Evolutionary conservation across 2,113 vertebrate genomes (phyloP).

Genomic region (Bostrychus sinensis): DNA sequence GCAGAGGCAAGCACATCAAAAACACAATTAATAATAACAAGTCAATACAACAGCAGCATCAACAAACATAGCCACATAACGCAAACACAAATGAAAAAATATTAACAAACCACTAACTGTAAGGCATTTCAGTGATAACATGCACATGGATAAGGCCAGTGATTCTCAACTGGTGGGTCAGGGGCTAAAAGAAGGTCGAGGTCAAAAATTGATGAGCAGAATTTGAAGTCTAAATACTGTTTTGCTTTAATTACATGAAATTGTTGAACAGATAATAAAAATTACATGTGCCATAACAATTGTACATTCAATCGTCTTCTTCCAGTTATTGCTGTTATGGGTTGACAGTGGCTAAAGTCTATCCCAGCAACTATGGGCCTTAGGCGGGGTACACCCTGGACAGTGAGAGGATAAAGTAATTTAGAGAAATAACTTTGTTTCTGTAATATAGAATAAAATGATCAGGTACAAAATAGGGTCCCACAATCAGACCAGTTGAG

Average conservation of each 20-base stretch:
- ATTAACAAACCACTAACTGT: slow-evolving; percentile 5
- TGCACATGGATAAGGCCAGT: slow-evolving; percentile 16
- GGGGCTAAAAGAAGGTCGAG: background rate
- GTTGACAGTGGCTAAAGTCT: too few relatives aligned
- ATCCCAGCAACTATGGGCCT: background rate
- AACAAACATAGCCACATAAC: slow-evolving; percentile 20
- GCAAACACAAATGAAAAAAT: slow-evolving; percentile 13
- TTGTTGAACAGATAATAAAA: too few relatives aligned
- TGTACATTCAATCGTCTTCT: too few relatives aligned
- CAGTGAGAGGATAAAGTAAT: too few relatives aligned
- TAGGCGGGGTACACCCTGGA: too few relatives aligned
- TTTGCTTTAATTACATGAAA: too few relatives aligned
- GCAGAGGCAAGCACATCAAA: slow-evolving; percentile 23
- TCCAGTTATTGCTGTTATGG: too few relatives aligned
- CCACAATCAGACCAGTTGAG: background rate
- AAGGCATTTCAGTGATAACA: slow-evolving; percentile 62
- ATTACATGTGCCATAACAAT: too few relatives aligned
- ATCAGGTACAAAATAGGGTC: background rate
- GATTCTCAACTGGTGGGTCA: background rate
- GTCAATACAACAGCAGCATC: slow-evolving; percentile 32
- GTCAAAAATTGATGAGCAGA: background rate
- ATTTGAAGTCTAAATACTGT: too few relatives aligned
- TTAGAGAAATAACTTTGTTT: too few relatives aligned
- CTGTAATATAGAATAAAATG: background rate
- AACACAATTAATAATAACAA: slow-evolving; percentile 31